phyloP scores from a whole-genome alignment of 2,888 invertebrate species.

The Melinopterus prodromus region DNA sequence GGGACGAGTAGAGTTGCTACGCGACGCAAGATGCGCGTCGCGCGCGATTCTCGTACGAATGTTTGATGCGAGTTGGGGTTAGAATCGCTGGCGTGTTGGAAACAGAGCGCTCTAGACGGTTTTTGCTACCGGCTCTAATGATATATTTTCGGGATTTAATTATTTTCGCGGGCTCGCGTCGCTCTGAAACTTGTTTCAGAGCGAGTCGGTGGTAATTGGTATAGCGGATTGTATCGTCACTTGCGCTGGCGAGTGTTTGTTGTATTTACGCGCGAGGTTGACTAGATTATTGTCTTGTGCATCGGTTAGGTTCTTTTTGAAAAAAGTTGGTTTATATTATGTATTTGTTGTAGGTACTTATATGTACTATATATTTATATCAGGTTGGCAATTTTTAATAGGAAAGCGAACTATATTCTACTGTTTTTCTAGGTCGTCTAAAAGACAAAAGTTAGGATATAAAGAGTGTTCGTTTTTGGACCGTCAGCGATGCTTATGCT shows the following conservation, averaged over 20 bases:
- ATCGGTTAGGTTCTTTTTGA: neutral
- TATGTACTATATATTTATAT: no score
- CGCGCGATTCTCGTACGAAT: slow-evolving; percentile 38
- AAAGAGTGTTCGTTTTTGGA: no score
- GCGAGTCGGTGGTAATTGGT: neutral
- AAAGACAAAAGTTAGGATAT: no score
- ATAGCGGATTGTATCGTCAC: neutral
- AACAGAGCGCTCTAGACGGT: slow-evolving; percentile 9
- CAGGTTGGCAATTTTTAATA: no score
- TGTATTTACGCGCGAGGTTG: neutral
- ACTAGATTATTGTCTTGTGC: neutral
- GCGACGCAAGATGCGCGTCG: slow-evolving; percentile 36
- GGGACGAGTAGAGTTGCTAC: slow-evolving; percentile 47
- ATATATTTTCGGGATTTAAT: slow-evolving; percentile 44
- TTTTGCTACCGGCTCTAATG: slow-evolving; percentile 34
- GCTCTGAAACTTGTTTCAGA: slow-evolving; percentile 33
- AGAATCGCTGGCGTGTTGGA: slow-evolving; percentile 31
- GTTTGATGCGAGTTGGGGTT: slow-evolving; percentile 25
- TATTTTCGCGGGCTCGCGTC: slow-evolving; percentile 42
- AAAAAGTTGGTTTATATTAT: no score
- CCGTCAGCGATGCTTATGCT: no score
- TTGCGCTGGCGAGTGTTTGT: neutral
- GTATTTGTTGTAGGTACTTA: no score
- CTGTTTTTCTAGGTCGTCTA: no score
- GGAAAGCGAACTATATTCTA: no score